Conservation (phyloP, 1,140 invertebrate species). For the Plectrocnemia conspersa region DNA sequence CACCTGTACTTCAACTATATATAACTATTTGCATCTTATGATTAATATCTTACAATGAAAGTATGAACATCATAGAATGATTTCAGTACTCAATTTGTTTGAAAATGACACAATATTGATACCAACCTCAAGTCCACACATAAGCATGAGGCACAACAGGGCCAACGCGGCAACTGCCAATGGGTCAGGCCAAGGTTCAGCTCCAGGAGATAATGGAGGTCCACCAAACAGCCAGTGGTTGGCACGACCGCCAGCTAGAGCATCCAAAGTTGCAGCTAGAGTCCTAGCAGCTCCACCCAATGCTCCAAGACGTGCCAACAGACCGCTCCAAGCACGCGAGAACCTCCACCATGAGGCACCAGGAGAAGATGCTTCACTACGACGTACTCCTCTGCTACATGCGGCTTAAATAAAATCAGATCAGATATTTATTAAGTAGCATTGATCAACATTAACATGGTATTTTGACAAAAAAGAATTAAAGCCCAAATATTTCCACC, state of each 20-base stretch:
- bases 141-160: constrained; percentile 62
- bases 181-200: constrained; percentile 65
- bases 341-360: constrained; percentile 49
- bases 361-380: constrained; percentile 30
- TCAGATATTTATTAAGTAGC: too few species aligned
- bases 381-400: neutral
- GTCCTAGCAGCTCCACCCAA: constrained; percentile 59
- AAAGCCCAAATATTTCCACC: too few species aligned
- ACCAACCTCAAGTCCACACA: constrained; percentile 66
- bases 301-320: constrained; percentile 57
- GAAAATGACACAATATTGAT: too few species aligned
- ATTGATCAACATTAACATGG: too few species aligned
- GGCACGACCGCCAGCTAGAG: constrained; percentile 57
- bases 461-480: too few species aligned
- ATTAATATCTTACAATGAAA: too few species aligned
- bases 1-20: too few species aligned
- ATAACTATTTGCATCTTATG: too few species aligned
- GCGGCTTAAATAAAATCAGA: neutral
- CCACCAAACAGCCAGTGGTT: constrained; percentile 54
- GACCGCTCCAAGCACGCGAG: constrained; percentile 58
- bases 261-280: constrained; percentile 60
- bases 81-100: too few species aligned
- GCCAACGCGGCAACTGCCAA: constrained; percentile 62
- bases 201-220: constrained; percentile 48
- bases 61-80: too few species aligned